Evolutionary conservation across 2,888 invertebrate species (phyloP), one percentile per base, ranked within the genome.

Genomic region (Ariolimax columbianus): DNA sequence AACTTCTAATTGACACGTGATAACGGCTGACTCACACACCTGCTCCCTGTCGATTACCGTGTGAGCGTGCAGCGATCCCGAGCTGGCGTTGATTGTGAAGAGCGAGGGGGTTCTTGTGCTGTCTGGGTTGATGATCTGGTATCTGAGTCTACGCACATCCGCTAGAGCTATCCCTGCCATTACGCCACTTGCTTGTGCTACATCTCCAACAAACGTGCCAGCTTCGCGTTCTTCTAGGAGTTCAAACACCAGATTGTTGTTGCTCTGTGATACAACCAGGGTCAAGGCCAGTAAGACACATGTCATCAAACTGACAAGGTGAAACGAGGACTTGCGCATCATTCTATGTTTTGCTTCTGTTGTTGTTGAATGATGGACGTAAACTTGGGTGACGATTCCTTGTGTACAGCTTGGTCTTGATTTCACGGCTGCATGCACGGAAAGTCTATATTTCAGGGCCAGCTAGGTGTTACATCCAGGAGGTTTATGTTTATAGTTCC

Each of bases 1-100:
- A 80, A 91, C 90, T 11, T 86, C 88, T 23, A 90, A 82, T 51
- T 80, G 82, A 85, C 91, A 91, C 23, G 83, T 84, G 6, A 86
- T 77, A n/a, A 88, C 68, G 2, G 73, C 51, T 33, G 81, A 68
- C 36, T 86, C 78, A 47, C 87, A 87, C 9, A 87, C 85, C 63
- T 88, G 73, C 38, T 88, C 88, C 2, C 88, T n/a, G 82, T 88
- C 85, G 26, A 88, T 88, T 84, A 83, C 85, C 33, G 86, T 86
- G 82, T 73, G 86, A 19, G 88, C 85, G 77, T 66, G 84, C 33
- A 88, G 66, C 30, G 81, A 78, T 3, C 88, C 86, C 1, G 86
- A 78, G 66, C 68, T 47, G 70, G 77, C 78, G 85, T 88, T 88
- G 73, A 88, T 85, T 68, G 73, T 86, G 79, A 88, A 86, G 23